A percentile compares a stretch with the other conserved stretches of the same genome.
Conservation (phyloP, 1,140 invertebrate genomes). For the Polypedilum pembai region DNA sequence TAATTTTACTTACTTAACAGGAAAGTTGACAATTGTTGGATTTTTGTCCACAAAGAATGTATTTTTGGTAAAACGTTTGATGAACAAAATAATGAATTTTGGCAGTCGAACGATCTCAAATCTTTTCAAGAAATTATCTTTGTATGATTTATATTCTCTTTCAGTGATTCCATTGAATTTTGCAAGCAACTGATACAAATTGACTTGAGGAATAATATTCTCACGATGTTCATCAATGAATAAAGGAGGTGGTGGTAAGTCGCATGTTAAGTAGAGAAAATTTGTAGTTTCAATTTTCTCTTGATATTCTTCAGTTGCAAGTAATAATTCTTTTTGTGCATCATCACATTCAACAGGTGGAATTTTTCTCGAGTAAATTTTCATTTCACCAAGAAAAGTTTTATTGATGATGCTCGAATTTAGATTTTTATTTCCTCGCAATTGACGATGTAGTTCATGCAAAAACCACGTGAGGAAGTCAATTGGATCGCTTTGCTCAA, state of each 20-base stretch:
- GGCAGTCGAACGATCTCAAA: conserved; percentile 94
- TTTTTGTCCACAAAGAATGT: conserved; percentile 99
- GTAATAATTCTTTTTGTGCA: conserved; percentile 68
- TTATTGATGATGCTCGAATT: conserved; percentile 89
- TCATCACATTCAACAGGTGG: conserved; percentile 89
- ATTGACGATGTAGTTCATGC: conserved; percentile 82
- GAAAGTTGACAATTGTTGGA: conserved; percentile 99
- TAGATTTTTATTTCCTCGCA: conserved; percentile 79
- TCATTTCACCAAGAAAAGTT: conserved; percentile 93
- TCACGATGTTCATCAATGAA: conserved; percentile 96
- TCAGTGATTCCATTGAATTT: conserved; percentile 95
- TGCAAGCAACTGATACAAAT: conserved; percentile 82
- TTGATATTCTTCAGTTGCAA: conserved; percentile 79
- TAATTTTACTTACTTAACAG: conserved; percentile 76
- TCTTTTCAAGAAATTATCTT: conserved; percentile 94
- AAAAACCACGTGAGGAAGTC: conserved; percentile 96
- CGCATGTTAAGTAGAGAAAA: conserved; percentile 93
- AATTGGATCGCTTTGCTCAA: conserved; percentile 95
- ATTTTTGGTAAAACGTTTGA: conserved; percentile 98
- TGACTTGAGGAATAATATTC: conserved; percentile 98
- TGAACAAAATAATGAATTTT: conserved; percentile 95
- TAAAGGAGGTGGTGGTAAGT: conserved; percentile 90
- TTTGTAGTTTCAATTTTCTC: conserved; percentile 82
- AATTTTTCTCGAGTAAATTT: conserved; percentile 88
- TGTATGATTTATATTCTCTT: conserved; percentile 99